Evolutionary conservation across 1,140 invertebrate genomes (phyloP), one percentile per base, ranked within the genome.

Genomic region (Cydia fagiglandana): DNA sequence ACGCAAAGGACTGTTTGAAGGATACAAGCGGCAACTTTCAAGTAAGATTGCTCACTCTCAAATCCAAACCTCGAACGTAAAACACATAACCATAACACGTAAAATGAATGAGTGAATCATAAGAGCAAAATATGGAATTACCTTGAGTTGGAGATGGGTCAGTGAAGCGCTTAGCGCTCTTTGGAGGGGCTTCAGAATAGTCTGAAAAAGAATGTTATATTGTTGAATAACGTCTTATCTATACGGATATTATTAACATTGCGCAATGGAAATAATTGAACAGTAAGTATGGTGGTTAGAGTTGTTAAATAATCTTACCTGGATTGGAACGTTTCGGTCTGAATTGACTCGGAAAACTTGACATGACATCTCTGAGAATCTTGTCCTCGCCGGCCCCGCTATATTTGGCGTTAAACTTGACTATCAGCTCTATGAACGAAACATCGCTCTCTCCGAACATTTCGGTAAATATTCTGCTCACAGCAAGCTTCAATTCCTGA

Each of bases 351-450:
- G 88, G 86, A 34, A 90, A 82, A 77, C 81, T 83, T 20, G 80
- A 68, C 75, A 89, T 77, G 2, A 87, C 86, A 0, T 86, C 83
- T 28, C 85, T 77, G 61, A 89, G 85, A 50, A 92, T 86, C 53
- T 83, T 85, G 74, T 84, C 79, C 76, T 90, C 82, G 4, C 86
- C 84, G 30, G 80, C 82, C 2, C 17, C 20, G 20, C 76, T 80
- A 24, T 87, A 81, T 64, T 77, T 87, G 15, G 85, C 79, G 76
- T 88, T 88, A 76, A 87, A 92, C 68, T 88, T 89, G 9, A 90
- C 80, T 1, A 89, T 78, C 17, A 88, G 80, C 50, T 92, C 91
- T 73, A 90, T 90, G 64, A 83, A 89, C 5, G 91, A 88, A 0
- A 88, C 81, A 28, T 91, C 88, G 50, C 81, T 74, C 17, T 81